Percentiles rank a stretch among this genome's conserved stretches.
Conservation (phyloP, 2,888 invertebrate genomes). For the Apeira syringaria region DNA sequence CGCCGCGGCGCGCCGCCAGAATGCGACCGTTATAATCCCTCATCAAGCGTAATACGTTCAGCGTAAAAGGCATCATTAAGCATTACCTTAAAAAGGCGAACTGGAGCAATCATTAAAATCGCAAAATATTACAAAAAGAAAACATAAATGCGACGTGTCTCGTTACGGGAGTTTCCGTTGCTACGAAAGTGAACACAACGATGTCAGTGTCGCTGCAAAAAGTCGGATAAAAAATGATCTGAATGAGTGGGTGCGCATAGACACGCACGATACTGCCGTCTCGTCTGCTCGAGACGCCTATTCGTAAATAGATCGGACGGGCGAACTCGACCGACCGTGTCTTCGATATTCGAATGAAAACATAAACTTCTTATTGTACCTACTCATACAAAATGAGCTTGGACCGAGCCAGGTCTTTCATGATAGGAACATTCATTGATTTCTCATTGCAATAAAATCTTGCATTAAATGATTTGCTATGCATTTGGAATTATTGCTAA, state of each 20-base stretch:
- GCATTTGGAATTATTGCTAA: too few relatives aligned
- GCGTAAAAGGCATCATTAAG: constrained; percentile 81
- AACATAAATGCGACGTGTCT: constrained; percentile 67
- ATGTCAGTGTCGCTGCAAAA: constrained; percentile 71
- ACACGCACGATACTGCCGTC: constrained; percentile 50
- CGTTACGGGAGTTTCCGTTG: constrained; percentile 78
- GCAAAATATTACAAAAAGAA: constrained; percentile 75
- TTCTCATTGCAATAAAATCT: too few relatives aligned
- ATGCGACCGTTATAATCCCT: constrained; percentile 76
- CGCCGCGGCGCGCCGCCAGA: constrained; percentile 55
- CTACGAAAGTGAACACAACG: constrained; percentile 79
- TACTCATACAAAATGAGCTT: too few relatives aligned
- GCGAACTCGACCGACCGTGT: too few relatives aligned
- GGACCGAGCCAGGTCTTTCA: too few relatives aligned
- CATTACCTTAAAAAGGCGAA: constrained; percentile 79
- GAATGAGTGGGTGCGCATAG: constrained; percentile 59
- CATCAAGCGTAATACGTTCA: constrained; percentile 70
- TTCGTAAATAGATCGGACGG: too few relatives aligned
- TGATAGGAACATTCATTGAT: too few relatives aligned
- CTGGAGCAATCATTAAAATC: constrained; percentile 79
- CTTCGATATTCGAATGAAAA: too few relatives aligned
- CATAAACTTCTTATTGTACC: too few relatives aligned
- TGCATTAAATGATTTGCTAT: too few relatives aligned
- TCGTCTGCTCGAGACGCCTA: too few relatives aligned
- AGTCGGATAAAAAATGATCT: constrained; percentile 68